Conservation (phyloP, 92 coral and sea anemone species). For the Plumapathes pennacea region DNA sequence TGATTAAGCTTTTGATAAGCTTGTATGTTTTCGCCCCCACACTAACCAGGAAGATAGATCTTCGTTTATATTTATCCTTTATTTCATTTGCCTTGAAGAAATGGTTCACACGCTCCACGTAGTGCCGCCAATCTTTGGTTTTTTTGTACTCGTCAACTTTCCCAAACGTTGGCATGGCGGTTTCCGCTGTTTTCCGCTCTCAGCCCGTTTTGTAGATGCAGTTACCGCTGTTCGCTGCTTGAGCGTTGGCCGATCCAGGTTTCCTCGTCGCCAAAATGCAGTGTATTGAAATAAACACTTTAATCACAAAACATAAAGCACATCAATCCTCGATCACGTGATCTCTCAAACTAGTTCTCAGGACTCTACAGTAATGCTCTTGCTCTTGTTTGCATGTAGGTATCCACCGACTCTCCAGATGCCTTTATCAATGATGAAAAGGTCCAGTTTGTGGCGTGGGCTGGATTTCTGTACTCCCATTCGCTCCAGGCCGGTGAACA, state of each 20-base stretch:
- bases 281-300: too few relatives aligned
- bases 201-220: background rate
- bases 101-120: constrained; percentile 31
- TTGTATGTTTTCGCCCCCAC: constrained; percentile 42
- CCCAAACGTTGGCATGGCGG: constrained; percentile 26
- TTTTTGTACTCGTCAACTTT: constrained; percentile 25
- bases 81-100: constrained; percentile 41
- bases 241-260: background rate
- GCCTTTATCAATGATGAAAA: too few relatives aligned
- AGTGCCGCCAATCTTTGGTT: constrained; percentile 36
- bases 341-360: too few relatives aligned
- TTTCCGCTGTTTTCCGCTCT: constrained; percentile 4
- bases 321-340: too few relatives aligned
- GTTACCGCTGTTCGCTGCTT: background rate
- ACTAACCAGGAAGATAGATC: constrained; percentile 30
- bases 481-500: too few relatives aligned
- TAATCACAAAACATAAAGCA: too few relatives aligned
- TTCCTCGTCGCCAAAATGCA: constrained; percentile 1
- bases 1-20: constrained; percentile 34
- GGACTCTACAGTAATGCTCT: too few relatives aligned
- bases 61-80: constrained; percentile 18
- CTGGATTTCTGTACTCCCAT: too few relatives aligned
- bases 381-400: too few relatives aligned
- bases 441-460: too few relatives aligned
- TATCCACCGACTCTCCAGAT: too few relatives aligned